These are phyloP conservation scores for Cylloceria caligata DNA, from an alignment of 2,888 invertebrate species.

Conservation along the genomic window DNA sequence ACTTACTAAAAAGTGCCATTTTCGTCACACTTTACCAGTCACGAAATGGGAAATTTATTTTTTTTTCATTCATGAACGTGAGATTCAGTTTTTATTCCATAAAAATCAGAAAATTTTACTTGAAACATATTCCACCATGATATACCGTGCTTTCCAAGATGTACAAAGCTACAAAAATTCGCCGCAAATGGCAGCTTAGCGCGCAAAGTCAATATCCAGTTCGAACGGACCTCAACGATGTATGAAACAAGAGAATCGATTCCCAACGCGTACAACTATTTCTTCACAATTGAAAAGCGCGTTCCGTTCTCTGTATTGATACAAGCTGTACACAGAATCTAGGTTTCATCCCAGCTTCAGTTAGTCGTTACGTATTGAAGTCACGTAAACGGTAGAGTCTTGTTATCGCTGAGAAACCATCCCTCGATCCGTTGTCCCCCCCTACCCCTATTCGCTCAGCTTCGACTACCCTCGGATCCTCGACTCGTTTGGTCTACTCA, in stretches of 20 bases:
- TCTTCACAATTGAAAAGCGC: conserved; percentile 74
- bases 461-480: conserved; percentile 56
- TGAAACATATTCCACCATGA: too few relatives aligned
- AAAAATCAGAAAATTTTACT: too few relatives aligned
- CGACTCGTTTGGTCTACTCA: conserved; percentile 36
- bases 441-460: conserved; percentile 35
- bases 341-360: conserved; percentile 41
- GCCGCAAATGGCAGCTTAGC: too few relatives aligned
- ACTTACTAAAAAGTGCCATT: too few relatives aligned
- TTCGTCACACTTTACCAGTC: too few relatives aligned
- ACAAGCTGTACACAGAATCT: conserved; percentile 65
- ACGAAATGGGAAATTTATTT: too few relatives aligned
- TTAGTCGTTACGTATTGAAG: conserved; percentile 73
- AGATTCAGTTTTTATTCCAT: too few relatives aligned
- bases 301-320: conserved; percentile 73
- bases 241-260: conserved; percentile 54
- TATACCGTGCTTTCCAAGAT: too few relatives aligned
- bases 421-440: conserved; percentile 52
- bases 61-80: too few relatives aligned
- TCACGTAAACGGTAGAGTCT: conserved; percentile 74
- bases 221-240: too few relatives aligned
- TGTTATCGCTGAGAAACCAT: conserved; percentile 70
- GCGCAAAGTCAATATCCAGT: too few relatives aligned
- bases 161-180: too few relatives aligned
- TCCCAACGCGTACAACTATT: conserved; percentile 73